A percentile compares a stretch with the other conserved stretches of the same genome.
Conservation (phyloP, 2,113 vertebrate genomes). For the Lipophrys pholis region DNA sequence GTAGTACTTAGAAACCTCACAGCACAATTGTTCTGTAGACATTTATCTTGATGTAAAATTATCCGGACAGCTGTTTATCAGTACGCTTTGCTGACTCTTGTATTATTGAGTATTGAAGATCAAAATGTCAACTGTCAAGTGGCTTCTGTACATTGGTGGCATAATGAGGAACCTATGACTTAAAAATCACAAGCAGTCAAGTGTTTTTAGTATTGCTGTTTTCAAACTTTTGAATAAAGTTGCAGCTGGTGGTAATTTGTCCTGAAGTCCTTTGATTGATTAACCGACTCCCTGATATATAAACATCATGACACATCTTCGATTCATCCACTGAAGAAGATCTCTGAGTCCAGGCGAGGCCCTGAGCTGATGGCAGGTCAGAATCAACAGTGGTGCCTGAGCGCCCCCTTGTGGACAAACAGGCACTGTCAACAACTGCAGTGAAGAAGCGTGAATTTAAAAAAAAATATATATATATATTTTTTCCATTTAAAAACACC, state of each 20-base stretch:
- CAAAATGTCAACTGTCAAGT: conserved; percentile 80
- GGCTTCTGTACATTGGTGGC: conserved; percentile 83
- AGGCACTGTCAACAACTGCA: neutral
- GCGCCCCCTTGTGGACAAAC: conserved; percentile 63
- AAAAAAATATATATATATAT: too few relatives aligned
- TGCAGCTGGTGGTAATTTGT: conserved; percentile 74
- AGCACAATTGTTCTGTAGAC: conserved; percentile 79
- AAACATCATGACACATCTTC: neutral
- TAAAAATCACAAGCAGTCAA: conserved; percentile 70
- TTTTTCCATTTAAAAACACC: neutral
- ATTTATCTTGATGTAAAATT: conserved; percentile 80
- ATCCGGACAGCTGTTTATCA: conserved; percentile 78
- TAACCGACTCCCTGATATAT: conserved; percentile 6
- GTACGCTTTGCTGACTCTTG: conserved; percentile 77
- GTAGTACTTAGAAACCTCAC: conserved; percentile 75
- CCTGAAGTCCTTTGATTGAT: conserved; percentile 56
- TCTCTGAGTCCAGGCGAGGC: conserved; percentile 1
- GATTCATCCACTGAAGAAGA: neutral
- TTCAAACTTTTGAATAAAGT: conserved; percentile 85
- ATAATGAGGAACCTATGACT: conserved; percentile 72
- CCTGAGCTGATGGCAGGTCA: neutral
- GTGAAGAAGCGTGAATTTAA: neutral
- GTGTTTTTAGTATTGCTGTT: conserved; percentile 81
- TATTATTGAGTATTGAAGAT: conserved; percentile 78
- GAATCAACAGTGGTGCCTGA: conserved; percentile 12